Evolutionary conservation across 1,140 invertebrate genomes (phyloP).

Genomic region (Batillaria attramentaria): DNA sequence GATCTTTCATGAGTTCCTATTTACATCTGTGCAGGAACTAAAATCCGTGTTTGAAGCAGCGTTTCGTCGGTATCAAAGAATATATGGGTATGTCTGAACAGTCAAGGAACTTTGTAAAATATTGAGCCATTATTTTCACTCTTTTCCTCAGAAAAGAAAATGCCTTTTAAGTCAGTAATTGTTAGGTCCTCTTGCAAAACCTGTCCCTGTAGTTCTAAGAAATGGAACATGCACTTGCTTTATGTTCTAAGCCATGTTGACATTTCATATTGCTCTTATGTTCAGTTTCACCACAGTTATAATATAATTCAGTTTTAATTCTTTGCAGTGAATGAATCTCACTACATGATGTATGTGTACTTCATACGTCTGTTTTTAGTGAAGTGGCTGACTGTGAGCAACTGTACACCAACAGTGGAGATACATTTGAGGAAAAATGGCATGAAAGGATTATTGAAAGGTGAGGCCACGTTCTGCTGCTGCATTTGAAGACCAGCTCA

Average conservation of each 20-base stretch:
- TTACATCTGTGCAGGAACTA: constrained; percentile 47
- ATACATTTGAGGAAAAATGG: constrained; percentile 62
- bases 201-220: background rate
- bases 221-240: background rate
- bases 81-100: constrained; percentile 47
- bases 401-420: constrained; percentile 61
- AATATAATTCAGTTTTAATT: background rate
- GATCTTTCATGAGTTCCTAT: background rate
- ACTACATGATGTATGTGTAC: background rate
- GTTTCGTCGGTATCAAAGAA: constrained; percentile 47
- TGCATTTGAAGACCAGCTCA: background rate
- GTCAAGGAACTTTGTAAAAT: background rate
- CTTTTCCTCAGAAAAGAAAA: no score
- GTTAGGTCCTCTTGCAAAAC: background rate
- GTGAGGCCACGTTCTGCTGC: constrained; percentile 35
- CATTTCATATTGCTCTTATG: background rate
- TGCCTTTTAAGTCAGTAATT: background rate
- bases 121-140: no score
- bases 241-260: background rate
- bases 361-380: background rate
- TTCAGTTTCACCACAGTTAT: constrained; percentile 5
- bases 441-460: constrained; percentile 65
- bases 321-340: background rate
- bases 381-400: constrained; percentile 38
- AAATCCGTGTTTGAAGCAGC: constrained; percentile 55